Evolutionary conservation across 2,113 vertebrate genomes (phyloP).

Genomic region (Crotalus helleri): DNA sequence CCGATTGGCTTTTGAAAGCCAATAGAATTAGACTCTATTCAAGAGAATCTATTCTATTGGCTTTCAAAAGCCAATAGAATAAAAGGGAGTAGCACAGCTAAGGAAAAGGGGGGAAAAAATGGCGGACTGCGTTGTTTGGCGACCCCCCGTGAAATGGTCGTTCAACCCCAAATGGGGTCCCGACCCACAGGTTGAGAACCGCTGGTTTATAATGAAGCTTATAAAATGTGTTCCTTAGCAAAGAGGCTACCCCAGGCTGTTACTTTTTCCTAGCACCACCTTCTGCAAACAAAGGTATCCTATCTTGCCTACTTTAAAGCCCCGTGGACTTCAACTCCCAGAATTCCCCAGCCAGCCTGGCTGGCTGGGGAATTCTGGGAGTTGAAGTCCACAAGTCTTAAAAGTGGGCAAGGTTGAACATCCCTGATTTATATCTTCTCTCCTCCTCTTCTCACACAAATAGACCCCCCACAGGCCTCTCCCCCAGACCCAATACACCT

Average conservation of each 20-base stretch:
- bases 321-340: background rate
- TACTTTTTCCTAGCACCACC: background rate
- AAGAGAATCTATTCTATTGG: no score
- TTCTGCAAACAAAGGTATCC: background rate
- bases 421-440: background rate
- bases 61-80: no score
- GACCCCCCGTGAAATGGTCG: no score
- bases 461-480: background rate
- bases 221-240: background rate
- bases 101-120: no score
- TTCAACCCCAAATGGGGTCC: no score
- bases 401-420: background rate
- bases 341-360: background rate
- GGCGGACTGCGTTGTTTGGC: no score
- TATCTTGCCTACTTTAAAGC: background rate
- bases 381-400: background rate
- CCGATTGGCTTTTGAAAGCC: no score
- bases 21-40: no score
- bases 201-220: background rate
- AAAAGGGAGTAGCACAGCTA: no score
- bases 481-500: background rate
- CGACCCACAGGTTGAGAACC: no score
- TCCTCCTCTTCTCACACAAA: background rate
- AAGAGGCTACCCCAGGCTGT: rapidly evolving
- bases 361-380: background rate